Base-by-base conservation (phyloP, 2,797 vertebrate genomes). In the Sebastes iracundus region DNA sequence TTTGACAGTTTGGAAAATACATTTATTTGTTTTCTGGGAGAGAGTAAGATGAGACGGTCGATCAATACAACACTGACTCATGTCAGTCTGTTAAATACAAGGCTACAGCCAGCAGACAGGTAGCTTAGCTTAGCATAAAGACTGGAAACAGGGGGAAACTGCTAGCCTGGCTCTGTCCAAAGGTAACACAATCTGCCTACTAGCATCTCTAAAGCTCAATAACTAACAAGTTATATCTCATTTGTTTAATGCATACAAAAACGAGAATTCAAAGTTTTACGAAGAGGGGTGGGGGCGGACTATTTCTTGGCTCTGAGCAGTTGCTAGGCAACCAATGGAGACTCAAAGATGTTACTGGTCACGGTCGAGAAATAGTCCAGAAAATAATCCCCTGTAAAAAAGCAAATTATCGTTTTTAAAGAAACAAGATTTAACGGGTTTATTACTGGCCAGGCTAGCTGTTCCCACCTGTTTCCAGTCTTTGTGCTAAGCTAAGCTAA, bases 271-370 rank as follows among this genome's bases (percentile, higher is more conserved):
- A 4, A 52, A 32, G 14, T 67, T 79, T 80, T 28, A 2, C 6
- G 4, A 22, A 32, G 42, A n/a, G 52, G 42, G 5, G 16, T 12
- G 35, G 35, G 35, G 33, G 42, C 6, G 42, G 42, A 9, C 30
- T 71, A 22, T 46, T n/a, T 63, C 18, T 76, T 64, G 49, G 46
- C 77, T 80, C 20, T 20, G 38, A 73, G 42, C 32, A 64, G 72
- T 81, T 81, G 66, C 82, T 69, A 70, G 49, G 77, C 75, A 85
- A 87, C 73, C 4, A 61, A 23, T 33, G 1, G 11, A 63, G 53
- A 62, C 25, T 56, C n/a, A 67, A 18, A 65, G 30, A 52, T 22
- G 35, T 70, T 55, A 38, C 22, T 11, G 4, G 33, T 49, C 58
- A 66, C 10, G 4, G 55, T 25, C 58, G 79, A 69, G 25, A 78